A percentile compares a stretch with the other conserved stretches of the same genome.
Evolutionary conservation across 2,888 invertebrate species (phyloP).

Genomic region (Meganola albula): DNA sequence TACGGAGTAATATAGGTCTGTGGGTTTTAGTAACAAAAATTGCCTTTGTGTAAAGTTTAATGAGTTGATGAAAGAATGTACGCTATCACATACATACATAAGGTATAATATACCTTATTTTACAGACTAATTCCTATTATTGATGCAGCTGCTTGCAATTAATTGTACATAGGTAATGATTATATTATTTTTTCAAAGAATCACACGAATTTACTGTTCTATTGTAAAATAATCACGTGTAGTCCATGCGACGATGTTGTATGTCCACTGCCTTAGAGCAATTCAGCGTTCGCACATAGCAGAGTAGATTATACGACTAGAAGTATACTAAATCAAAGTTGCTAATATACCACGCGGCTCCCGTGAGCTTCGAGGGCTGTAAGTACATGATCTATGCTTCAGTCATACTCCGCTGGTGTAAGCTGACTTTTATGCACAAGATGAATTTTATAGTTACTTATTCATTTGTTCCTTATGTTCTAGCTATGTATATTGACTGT

Average conservation of each 20-base stretch:
- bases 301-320: no score
- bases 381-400: constrained; percentile 8
- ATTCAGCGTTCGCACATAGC: no score
- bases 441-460: constrained; percentile 19
- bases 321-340: no score
- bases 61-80: no score
- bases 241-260: constrained; percentile 7
- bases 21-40: no score
- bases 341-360: no score
- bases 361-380: constrained; percentile 8
- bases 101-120: no score
- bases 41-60: no score
- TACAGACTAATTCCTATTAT: no score
- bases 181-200: constrained; percentile 27
- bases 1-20: no score
- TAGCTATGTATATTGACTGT: constrained; percentile 26
- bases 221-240: constrained; percentile 16
- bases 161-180: constrained; percentile 27
- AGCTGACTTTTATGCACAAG: constrained; percentile 27
- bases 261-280: constrained; percentile 10
- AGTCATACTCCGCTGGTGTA: no score
- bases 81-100: no score
- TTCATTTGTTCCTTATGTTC: constrained; percentile 25
- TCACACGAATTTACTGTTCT: constrained; percentile 31
- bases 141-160: constrained; percentile 30